Evolutionary conservation across 1,140 invertebrate genomes (phyloP), one percentile per base, ranked within the genome.

Genomic region (Papilio helenus): DNA sequence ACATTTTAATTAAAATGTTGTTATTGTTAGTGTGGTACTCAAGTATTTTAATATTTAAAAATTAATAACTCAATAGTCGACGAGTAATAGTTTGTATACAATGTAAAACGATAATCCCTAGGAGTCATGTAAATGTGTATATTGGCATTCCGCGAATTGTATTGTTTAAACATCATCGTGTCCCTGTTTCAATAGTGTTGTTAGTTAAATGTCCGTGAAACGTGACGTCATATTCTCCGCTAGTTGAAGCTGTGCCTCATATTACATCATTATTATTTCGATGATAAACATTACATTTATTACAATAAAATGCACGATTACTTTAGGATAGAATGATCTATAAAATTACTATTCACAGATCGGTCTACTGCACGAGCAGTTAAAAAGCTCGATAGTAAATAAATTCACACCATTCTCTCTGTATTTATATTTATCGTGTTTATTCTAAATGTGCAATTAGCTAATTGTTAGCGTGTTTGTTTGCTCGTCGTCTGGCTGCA

Each of bases 381-480:
- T 39, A 8, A 18, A 68, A 34, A 29, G 26, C 23, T 29, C 14
- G 5, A 68, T 68, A 16, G 14, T 61, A 61, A 68, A 68, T 7
- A 12, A 68, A 68, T 68, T 68, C 61, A 16, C 61, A 68, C 26
- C 12, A 65, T 34, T 34, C 61, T 29, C 26, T 68, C 61, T 68
- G 23, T 68, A 3, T 68, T 26, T 68, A 68, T 68, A 16, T 68
- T 29, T 68, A 39, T 68, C 29, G 61, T 68, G 26, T 68, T 29
- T 68, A 29, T 29, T 68, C 61, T 68, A 68, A 68, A 68, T 68
- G 26, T 29, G 26, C 61, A 68, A 68, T 68, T 29, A 68, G 61
- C 61, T 68, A 68, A 68, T 68, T 68, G 61, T 68, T 1, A 29
- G 61, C 61, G 10, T 29, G 61, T 68, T 34, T 65, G 23, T 26